Base-by-base conservation (phyloP, 2,888 invertebrate species). In the Julus scanicus region DNA sequence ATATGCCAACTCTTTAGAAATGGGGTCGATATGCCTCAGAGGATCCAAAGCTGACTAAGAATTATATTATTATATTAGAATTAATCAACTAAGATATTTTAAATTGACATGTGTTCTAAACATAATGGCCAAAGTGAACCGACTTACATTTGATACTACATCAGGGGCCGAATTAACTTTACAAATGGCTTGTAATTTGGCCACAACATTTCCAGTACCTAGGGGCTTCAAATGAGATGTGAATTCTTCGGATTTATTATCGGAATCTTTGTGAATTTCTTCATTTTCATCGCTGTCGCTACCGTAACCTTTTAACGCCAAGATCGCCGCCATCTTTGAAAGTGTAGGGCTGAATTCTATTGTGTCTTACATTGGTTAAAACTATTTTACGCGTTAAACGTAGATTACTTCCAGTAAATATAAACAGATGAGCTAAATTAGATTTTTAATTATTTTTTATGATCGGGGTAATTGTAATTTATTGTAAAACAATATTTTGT, bases 91-190 rank as follows among this genome's bases (percentile, higher is more conserved):
- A n/a, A n/a, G n/a, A n/a, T n/a, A n/a, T n/a, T n/a, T n/a, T n/a
- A n/a, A n/a, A n/a, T n/a, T n/a, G n/a, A n/a, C n/a, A n/a, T n/a
- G n/a, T n/a, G n/a, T n/a, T n/a, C n/a, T n/a, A n/a, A n/a, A n/a
- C n/a, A n/a, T n/a, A n/a, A n/a, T n/a, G n/a, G n/a, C n/a, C n/a
- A n/a, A n/a, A n/a, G n/a, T n/a, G n/a, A n/a, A 44, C 44, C 44
- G 13, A 88, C 48, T 84, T 71, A 92, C 96, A 90, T 95, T 95
- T 0, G 97, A 96, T 90, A 96, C 94, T 4, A 97, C 97, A 84
- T 95, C 93, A 0, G 98, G 98, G 0, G 97, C 96, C 48, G 97
- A 95, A 92, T 96, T 96, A 89, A 98, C 93, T 15, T 90, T 90
- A 48, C 90, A 89, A 86, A 91, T 91, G n/a, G 91, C 89, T 90